Conservation (phyloP, 2,113 vertebrate species). For the Upupa epops region DNA sequence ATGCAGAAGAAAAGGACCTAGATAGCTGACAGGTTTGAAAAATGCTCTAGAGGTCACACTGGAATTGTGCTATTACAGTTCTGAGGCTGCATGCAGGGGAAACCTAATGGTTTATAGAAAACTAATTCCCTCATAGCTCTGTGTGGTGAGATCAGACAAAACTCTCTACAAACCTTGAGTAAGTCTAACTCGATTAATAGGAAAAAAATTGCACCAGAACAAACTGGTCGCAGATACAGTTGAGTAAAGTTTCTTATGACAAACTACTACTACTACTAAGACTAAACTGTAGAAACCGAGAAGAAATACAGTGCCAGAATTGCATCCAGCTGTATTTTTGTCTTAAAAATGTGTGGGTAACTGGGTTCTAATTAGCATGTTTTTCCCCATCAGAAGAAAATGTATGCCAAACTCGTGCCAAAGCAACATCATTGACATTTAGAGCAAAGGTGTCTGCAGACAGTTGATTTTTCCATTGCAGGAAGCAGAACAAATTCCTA, state of each 20-base stretch:
- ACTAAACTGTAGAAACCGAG: neutral
- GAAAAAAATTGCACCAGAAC: neutral
- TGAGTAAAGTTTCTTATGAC: neutral
- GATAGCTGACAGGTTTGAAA: neutral
- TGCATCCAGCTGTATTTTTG: slow-evolving; percentile 21
- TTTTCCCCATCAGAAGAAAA: slow-evolving; percentile 11
- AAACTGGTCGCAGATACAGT: neutral
- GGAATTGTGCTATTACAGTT: neutral
- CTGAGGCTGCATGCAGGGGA: fast-evolving
- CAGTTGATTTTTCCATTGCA: neutral
- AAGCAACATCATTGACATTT: neutral
- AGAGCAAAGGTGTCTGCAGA: slow-evolving; percentile 19
- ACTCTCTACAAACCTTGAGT: neutral
- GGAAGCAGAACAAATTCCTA: neutral
- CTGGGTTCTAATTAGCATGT: slow-evolving; percentile 16
- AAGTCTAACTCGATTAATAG: neutral
- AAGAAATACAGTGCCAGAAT: neutral
- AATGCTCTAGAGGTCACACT: neutral
- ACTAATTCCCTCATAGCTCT: neutral
- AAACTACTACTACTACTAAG: too few relatives aligned
- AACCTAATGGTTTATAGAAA: neutral
- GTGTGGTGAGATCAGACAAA: neutral
- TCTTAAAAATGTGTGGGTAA: slow-evolving; percentile 22
- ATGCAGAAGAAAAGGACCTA: neutral
- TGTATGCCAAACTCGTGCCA: neutral